Conservation (phyloP, 1,140 invertebrate genomes). For the Nilaparvata lugens region DNA sequence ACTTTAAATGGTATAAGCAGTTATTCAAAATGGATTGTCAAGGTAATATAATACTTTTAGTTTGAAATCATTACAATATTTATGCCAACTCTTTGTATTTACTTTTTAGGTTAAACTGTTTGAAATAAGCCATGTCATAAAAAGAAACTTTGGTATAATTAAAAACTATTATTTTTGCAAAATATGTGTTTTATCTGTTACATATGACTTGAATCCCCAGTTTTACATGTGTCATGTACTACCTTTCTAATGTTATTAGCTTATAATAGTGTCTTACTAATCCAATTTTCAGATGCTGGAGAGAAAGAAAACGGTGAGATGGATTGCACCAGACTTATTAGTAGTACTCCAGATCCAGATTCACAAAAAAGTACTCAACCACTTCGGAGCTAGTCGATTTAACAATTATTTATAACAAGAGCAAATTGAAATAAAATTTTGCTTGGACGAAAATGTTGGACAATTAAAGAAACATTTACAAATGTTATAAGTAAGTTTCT, state of each 20-base stretch:
- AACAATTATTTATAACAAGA: slow-evolving; percentile 70
- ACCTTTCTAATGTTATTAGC: background rate
- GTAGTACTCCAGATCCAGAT: background rate
- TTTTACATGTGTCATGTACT: background rate
- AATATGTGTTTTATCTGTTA: background rate
- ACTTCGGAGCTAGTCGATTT: slow-evolving; percentile 15
- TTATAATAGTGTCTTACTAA: background rate
- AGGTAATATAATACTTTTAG: too few species aligned
- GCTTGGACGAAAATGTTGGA: slow-evolving; percentile 57
- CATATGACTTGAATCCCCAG: too few species aligned
- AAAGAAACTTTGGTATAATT: background rate
- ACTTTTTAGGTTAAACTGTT: background rate
- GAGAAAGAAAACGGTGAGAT: background rate
- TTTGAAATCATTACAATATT: too few species aligned
- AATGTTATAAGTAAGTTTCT: slow-evolving; percentile 45
- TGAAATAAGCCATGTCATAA: slow-evolving; percentile 1
- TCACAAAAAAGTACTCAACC: background rate
- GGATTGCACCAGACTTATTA: background rate
- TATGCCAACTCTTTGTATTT: too few species aligned
- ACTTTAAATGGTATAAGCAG: too few species aligned
- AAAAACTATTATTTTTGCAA: background rate
- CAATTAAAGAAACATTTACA: slow-evolving; percentile 52
- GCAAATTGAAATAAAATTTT: slow-evolving; percentile 73
- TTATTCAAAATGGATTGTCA: too few species aligned
- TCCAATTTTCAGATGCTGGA: background rate